These are phyloP conservation scores for Bathynomus jamesi DNA, from an alignment of 1,140 invertebrate species.

Conservation along the genomic window DNA sequence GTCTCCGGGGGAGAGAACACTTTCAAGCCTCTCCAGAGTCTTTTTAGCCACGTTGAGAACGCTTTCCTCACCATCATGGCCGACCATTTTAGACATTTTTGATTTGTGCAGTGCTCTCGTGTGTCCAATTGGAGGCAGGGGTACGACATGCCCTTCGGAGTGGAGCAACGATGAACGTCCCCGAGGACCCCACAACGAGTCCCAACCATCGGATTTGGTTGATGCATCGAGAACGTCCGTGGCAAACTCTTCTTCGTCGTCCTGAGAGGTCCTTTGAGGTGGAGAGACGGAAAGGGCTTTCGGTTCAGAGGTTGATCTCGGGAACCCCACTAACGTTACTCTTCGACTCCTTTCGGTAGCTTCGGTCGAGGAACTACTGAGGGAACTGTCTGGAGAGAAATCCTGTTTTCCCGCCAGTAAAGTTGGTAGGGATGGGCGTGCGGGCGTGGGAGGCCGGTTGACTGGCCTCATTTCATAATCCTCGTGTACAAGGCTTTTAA, in stretches of 20 bases:
- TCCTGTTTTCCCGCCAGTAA: conserved; percentile 15
- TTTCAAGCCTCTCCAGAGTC: conserved; percentile 26
- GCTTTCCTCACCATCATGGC: conserved; percentile 7
- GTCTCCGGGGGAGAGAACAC: conserved; percentile 19
- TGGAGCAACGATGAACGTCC: not conserved
- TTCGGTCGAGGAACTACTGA: conserved; percentile 9
- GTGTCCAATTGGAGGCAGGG: conserved; percentile 24
- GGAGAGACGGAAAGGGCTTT: conserved; percentile 9
- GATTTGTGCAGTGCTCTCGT: no score
- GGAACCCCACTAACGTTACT: conserved; percentile 4
- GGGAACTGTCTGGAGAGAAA: conserved; percentile 10
- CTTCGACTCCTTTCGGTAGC: not conserved
- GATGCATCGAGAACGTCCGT: conserved; percentile 19
- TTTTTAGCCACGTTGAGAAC: conserved; percentile 27
- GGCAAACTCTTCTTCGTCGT: not conserved
- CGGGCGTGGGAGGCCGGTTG: conserved; percentile 22
- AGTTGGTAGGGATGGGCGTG: conserved; percentile 24
- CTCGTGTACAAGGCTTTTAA: conserved; percentile 16
- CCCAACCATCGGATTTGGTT: conserved; percentile 26
- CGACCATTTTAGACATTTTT: no score
- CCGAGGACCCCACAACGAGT: conserved; percentile 7
- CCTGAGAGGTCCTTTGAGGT: not conserved
- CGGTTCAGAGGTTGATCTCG: conserved; percentile 1
- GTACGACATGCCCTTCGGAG: conserved; percentile 23
- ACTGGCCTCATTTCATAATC: conserved; percentile 15